Conservation (phyloP, 64 coral and sea anemone genomes). For the Montipora efflorescens region DNA sequence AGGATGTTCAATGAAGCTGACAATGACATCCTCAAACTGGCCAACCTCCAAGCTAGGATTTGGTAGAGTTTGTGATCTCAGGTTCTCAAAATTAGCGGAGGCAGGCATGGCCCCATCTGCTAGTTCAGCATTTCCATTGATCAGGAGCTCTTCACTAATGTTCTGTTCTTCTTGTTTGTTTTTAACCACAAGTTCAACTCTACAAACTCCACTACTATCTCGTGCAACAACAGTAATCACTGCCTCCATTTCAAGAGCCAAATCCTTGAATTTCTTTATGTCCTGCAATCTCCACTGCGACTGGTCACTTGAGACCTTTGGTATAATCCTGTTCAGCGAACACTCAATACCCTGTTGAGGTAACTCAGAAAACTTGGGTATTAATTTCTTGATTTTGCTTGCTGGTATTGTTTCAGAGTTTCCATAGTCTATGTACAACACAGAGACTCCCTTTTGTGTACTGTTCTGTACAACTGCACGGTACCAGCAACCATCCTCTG, state of each 20-base stretch:
- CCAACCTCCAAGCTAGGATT: constrained; percentile 48
- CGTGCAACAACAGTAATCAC: constrained; percentile 58
- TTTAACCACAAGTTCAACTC: constrained; percentile 68
- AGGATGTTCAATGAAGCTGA: constrained; percentile 70
- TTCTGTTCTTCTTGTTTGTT: constrained; percentile 65
- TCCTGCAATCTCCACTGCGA: constrained; percentile 57
- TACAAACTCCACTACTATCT: constrained; percentile 50
- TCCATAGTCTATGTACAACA: constrained; percentile 96
- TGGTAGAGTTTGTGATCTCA: constrained; percentile 59
- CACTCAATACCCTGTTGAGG: constrained; percentile 89
- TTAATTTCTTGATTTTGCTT: constrained; percentile 74
- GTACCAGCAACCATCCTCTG: constrained; percentile 96
- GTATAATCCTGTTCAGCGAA: constrained; percentile 79
- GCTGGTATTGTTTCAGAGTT: constrained; percentile 80
- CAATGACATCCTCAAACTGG: constrained; percentile 79
- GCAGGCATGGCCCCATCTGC: constrained; percentile 57
- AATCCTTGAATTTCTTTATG: constrained; percentile 72
- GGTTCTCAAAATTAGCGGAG: constrained; percentile 59
- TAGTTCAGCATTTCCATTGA: constrained; percentile 70
- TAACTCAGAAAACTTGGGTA: constrained; percentile 84
- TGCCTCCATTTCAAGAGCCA: constrained; percentile 79
- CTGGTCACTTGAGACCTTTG: neutral
- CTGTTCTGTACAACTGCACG: constrained; percentile 73
- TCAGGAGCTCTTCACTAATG: constrained; percentile 71
- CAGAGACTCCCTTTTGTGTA: constrained; percentile 41